phyloP scores from a whole-genome alignment of 1,140 invertebrate species.

The Ectropis grisescens region DNA sequence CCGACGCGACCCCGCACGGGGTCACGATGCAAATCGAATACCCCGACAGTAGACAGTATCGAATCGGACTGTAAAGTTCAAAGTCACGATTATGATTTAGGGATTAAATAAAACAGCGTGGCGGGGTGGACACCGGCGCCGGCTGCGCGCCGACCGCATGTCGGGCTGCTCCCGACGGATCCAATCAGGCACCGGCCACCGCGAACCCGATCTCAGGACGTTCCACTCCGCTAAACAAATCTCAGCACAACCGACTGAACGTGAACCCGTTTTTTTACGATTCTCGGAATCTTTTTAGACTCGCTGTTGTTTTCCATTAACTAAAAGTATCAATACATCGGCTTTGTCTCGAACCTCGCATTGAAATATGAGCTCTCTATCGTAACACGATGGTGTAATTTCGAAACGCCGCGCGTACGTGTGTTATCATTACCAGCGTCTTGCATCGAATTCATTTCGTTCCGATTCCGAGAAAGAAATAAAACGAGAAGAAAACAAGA shows the following conservation, averaged over 20 bases:
- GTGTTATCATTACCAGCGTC: too few relatives aligned
- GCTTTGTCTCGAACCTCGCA: too few relatives aligned
- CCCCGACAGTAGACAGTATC: too few relatives aligned
- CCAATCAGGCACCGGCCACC: conserved; percentile 32
- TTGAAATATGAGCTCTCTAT: too few relatives aligned
- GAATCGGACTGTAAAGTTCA: too few relatives aligned
- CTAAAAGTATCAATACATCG: too few relatives aligned
- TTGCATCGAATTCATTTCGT: conserved; percentile 16
- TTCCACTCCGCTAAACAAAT: conserved; percentile 19
- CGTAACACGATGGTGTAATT: too few relatives aligned
- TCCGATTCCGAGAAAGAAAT: conserved; percentile 21
- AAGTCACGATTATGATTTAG: too few relatives aligned
- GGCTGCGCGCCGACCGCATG: conserved; percentile 11
- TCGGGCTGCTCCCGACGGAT: conserved; percentile 26
- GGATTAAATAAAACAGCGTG: neutral
- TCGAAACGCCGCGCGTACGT: too few relatives aligned
- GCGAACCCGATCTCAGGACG: conserved; percentile 25
- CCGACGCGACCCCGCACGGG: too few relatives aligned
- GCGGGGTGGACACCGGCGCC: conserved; percentile 1
- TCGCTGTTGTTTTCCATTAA: conserved; percentile 6
- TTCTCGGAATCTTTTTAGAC: conserved; percentile 7
- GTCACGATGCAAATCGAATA: too few relatives aligned
- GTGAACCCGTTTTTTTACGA: conserved; percentile 5
- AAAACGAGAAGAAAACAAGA: conserved; percentile 16
- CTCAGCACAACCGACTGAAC: conserved; percentile 8